A percentile compares a stretch with the other conserved stretches of the same genome.
Conservation (phyloP, 2,113 vertebrate genomes). For the Microtus richardsoni region DNA sequence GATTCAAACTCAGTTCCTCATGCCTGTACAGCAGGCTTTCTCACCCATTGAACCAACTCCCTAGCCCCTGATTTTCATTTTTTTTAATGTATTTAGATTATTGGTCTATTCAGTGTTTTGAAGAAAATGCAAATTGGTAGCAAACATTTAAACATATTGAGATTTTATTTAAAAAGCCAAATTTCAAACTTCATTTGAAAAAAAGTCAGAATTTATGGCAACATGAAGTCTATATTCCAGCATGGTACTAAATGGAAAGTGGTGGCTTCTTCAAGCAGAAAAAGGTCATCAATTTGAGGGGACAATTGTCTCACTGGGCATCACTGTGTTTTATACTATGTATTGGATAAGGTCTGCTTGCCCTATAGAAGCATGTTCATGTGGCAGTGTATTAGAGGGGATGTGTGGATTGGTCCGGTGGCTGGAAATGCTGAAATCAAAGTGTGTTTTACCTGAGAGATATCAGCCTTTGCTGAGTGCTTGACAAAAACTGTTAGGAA, state of each 20-base stretch:
- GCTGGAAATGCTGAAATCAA: neutral
- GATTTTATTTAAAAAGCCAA: conserved; percentile 53
- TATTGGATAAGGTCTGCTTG: neutral
- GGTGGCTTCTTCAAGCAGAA: neutral
- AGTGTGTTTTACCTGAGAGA: neutral
- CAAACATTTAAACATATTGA: conserved; percentile 47
- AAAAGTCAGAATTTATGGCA: conserved; percentile 36
- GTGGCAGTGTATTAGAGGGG: neutral
- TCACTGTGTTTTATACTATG: neutral
- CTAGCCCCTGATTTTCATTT: neutral
- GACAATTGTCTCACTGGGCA: neutral
- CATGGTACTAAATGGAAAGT: neutral
- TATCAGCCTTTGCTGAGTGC: neutral
- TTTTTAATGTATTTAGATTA: neutral
- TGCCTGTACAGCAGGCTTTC: neutral
- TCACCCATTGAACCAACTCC: neutral
- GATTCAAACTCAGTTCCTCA: neutral
- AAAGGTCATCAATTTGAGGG: neutral
- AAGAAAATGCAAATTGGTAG: conserved; percentile 47
- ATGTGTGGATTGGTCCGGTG: neutral
- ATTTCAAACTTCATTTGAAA: conserved; percentile 34
- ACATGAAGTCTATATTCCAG: neutral
- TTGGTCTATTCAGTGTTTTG: neutral
- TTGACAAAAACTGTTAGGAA: neutral
- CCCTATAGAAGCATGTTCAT: neutral